A percentile compares a stretch with the other conserved stretches of the same genome.
These are phyloP conservation scores for Spialia ferax DNA, from an alignment of 2,888 invertebrate genomes.

Conservation along the genomic window DNA sequence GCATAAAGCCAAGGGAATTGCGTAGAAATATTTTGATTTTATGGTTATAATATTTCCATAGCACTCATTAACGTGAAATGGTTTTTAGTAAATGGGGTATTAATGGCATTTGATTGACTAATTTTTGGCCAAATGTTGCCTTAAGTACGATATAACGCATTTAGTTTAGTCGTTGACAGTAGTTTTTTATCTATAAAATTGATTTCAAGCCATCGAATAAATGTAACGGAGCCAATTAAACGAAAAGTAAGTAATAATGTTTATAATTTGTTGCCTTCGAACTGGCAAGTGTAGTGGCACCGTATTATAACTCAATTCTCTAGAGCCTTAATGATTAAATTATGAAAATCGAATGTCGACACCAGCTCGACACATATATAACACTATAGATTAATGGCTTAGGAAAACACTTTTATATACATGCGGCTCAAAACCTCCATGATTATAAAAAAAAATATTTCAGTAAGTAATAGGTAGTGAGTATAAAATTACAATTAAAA, in stretches of 20 bases:
- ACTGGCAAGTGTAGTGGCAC: constrained; percentile 1
- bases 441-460: too few species aligned
- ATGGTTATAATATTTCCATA: constrained; percentile 18
- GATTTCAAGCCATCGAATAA: constrained; percentile 22
- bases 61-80: constrained; percentile 21
- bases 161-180: constrained; percentile 25
- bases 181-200: constrained; percentile 26
- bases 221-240: constrained; percentile 30
- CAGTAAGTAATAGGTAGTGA: too few species aligned
- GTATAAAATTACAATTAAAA: too few species aligned
- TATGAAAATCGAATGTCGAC: constrained; percentile 53
- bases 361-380: not conserved
- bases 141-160: constrained; percentile 30
- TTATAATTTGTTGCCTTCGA: constrained; percentile 22
- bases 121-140: constrained; percentile 20
- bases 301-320: constrained; percentile 34
- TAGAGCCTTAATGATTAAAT: constrained; percentile 33
- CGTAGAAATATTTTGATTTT: constrained; percentile 21
- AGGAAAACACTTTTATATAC: not conserved
- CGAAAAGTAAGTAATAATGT: constrained; percentile 22
- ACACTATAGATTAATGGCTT: constrained; percentile 1
- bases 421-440: not conserved
- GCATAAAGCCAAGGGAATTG: constrained; percentile 5
- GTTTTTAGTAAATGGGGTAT: constrained; percentile 33
- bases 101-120: constrained; percentile 34